Percentiles rank a stretch among this genome's conserved stretches.
phyloP scores from a whole-genome alignment of 2,888 invertebrate species.

The Tyria jacobaeae region DNA sequence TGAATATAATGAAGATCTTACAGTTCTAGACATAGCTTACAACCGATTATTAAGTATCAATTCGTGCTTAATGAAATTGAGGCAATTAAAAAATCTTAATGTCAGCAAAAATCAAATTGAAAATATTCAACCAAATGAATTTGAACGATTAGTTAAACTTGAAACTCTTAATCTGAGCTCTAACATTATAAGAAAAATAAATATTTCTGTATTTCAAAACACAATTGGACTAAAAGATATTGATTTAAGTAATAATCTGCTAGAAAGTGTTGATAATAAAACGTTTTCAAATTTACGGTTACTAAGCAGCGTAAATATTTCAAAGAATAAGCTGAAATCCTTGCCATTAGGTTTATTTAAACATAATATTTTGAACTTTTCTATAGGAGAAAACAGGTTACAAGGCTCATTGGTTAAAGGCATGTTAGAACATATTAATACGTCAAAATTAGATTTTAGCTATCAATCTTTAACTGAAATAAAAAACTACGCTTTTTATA shows the following conservation, averaged over 20 bases:
- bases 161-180: constrained; percentile 56
- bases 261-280: constrained; percentile 55
- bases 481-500: constrained; percentile 66
- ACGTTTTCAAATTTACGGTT: constrained; percentile 46
- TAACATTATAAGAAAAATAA: constrained; percentile 58
- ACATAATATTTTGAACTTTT: constrained; percentile 57
- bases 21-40: constrained; percentile 59
- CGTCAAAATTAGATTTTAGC: constrained; percentile 59
- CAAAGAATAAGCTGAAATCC: constrained; percentile 59
- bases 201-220: constrained; percentile 52
- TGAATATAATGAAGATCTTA: constrained; percentile 62
- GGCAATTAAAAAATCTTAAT: constrained; percentile 56
- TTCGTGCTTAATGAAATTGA: constrained; percentile 63
- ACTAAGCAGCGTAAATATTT: constrained; percentile 58
- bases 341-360: constrained; percentile 65
- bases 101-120: constrained; percentile 62
- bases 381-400: constrained; percentile 58
- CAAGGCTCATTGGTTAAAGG: constrained; percentile 64
- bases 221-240: constrained; percentile 50
- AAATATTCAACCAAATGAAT: constrained; percentile 54
- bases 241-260: constrained; percentile 58
- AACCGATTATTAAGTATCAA: constrained; percentile 64
- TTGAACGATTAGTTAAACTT: constrained; percentile 56
- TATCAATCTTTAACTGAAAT: constrained; percentile 59
- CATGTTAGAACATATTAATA: constrained; percentile 64